These are phyloP conservation scores for Pterobdella sp. DNA, from an alignment of 2,888 invertebrate genomes.

Conservation along the genomic window DNA sequence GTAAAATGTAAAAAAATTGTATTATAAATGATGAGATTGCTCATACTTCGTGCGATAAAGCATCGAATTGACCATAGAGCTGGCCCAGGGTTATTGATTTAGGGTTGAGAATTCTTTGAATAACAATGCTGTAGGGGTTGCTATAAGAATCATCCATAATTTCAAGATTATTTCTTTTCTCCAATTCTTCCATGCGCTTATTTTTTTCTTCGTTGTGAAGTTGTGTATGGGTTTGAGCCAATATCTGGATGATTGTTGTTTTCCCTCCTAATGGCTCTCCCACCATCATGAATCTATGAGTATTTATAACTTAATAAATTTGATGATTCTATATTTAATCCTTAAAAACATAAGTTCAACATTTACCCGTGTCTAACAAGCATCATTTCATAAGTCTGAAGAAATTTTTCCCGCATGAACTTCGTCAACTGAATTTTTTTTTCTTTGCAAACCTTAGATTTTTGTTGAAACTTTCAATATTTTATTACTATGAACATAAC, in stretches of 20 bases:
- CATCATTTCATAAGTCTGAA: constrained; percentile 79
- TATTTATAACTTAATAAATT: background rate
- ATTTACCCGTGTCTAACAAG: constrained; percentile 66
- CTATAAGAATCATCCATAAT: background rate
- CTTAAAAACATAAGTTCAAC: background rate
- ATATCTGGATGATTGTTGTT: constrained; percentile 68
- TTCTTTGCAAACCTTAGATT: constrained; percentile 58
- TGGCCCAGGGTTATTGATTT: constrained; percentile 85
- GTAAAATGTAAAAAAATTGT: too few species aligned
- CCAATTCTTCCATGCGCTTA: background rate
- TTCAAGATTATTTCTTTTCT: too few species aligned
- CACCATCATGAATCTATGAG: constrained; percentile 75
- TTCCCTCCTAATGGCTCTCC: constrained; percentile 85
- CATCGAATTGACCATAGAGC: constrained; percentile 84
- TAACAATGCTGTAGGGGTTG: constrained; percentile 55
- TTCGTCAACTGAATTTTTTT: constrained; percentile 68
- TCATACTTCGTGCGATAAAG: constrained; percentile 73
- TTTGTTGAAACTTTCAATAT: constrained; percentile 51
- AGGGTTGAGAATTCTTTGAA: constrained; percentile 75
- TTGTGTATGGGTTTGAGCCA: constrained; percentile 67
- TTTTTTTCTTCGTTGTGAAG: constrained; percentile 54
- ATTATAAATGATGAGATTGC: background rate
- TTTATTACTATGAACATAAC: too few species aligned
- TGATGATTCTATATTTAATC: background rate
- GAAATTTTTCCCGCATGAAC: constrained; percentile 69